phyloP scores from a whole-genome alignment of 2,113 vertebrate genomes.

The Myiopsitta monachus region DNA sequence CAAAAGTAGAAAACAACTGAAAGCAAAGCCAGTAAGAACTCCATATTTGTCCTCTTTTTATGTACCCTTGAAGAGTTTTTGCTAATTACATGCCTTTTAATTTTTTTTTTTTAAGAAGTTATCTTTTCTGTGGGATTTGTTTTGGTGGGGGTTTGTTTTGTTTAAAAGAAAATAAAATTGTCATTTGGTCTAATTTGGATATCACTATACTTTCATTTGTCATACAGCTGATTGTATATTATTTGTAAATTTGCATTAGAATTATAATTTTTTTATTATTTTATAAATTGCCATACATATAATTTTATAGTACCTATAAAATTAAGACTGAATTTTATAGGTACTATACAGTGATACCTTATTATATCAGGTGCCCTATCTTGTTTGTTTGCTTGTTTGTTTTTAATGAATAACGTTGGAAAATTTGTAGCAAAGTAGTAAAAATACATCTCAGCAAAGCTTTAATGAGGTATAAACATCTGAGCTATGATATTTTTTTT shows the following conservation, averaged over 20 bases:
- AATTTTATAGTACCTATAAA: no score
- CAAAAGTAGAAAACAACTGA: not conserved
- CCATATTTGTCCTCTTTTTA: not conserved
- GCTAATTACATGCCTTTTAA: not conserved
- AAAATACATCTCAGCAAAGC: not conserved
- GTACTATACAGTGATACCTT: not conserved
- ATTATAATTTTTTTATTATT: no score
- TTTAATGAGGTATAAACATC: not conserved
- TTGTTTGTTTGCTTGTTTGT: not conserved
- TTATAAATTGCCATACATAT: no score
- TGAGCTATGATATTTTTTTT: not conserved
- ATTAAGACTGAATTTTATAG: not conserved
- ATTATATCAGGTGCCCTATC: not conserved
- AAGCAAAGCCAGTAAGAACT: not conserved
- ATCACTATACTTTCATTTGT: not conserved
- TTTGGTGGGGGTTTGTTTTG: not conserved
- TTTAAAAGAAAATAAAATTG: not conserved
- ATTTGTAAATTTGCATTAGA: no score
- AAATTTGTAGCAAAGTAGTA: not conserved
- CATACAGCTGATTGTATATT: not conserved
- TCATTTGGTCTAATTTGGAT: not conserved
- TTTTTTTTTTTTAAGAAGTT: not conserved
- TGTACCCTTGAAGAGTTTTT: not conserved
- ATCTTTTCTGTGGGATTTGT: accelerated
- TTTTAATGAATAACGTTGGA: not conserved